Evolutionary conservation across 1,140 invertebrate genomes (phyloP), one percentile per base, ranked within the genome.

Genomic region (Brachionus sp.): DNA sequence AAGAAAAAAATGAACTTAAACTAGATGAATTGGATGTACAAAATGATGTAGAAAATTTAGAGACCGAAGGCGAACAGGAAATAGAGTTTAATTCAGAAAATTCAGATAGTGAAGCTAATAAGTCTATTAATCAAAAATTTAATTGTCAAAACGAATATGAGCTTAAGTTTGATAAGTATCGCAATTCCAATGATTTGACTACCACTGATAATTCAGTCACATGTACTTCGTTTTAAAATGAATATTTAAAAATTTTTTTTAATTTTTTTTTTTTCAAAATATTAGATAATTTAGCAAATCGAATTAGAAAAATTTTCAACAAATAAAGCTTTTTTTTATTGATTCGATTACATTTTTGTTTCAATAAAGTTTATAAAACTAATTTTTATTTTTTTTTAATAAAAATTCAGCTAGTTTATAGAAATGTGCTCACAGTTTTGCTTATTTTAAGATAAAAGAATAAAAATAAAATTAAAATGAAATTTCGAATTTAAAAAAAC

Each of bases 101-200:
- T 33, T 75, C 42, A 3, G 70, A 75, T 25, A 44, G 33, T 46
- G 39, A 44, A 25, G 6, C 3, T 6, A 46, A 44, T 23, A 46
- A 23, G 44, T 46, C 39, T 12, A 29, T 23, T 4, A 46, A 46
- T 75, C 42, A 29, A 12, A 75, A 44, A 50, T 29, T 75, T 5
- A 75, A 75, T 75, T 75, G 39, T 29, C 70, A 75, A 16, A 46
- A 44, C 46, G 70, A 75, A 46, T 75, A 75, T 46, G 70, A 75
- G 19, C 70, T 75, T 29, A 75, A 75, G 25, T 75, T 75, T 75
- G 70, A 42, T 5, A 75, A 75, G 13, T 75, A 44, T 42, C 70
- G 70, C 25, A 75, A 46, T 50, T 44, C 37, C 13, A 44, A 75
- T 25, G 70, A 75, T 25, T 25, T 46, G 16, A 75, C 70, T 29